Conservation (phyloP, 1,140 invertebrate genomes). For the Radopholus similis region DNA sequence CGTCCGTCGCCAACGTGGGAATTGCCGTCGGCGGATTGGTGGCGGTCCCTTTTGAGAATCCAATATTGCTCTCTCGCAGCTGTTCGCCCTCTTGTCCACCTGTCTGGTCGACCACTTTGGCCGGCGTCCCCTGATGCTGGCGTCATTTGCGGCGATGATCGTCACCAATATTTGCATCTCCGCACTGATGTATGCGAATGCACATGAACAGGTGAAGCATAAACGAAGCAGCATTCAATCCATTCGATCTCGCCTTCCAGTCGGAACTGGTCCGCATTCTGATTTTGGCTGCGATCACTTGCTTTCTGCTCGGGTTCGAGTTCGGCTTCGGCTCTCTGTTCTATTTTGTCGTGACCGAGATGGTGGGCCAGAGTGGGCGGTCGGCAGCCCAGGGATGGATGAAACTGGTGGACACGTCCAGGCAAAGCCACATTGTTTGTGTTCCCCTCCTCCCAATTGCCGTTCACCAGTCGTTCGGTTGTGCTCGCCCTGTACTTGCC, state of each 20-base stretch:
- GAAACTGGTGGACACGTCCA: constrained; percentile 50
- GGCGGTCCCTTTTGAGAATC: too few species aligned
- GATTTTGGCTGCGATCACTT: constrained; percentile 42
- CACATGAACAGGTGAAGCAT: too few species aligned
- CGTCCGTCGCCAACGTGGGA: constrained; percentile 49
- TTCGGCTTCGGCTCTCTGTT: constrained; percentile 51
- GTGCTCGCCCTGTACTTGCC: constrained; percentile 44
- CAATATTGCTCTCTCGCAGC: too few species aligned
- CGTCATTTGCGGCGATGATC: constrained; percentile 45
- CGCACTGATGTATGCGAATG: constrained; percentile 43
- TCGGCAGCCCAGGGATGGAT: constrained; percentile 53
- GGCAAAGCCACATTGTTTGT: too few species aligned
- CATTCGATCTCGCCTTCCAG: too few species aligned
- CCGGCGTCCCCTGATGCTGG: constrained; percentile 41
- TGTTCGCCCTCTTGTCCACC: constrained; percentile 35
- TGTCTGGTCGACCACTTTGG: constrained; percentile 49
- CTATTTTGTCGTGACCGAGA: constrained; percentile 52
- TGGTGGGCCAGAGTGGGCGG: constrained; percentile 47
- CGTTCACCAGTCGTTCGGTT: constrained; percentile 44
- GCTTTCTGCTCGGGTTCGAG: constrained; percentile 51
- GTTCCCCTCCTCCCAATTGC: too few species aligned
- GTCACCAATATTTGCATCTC: constrained; percentile 47
- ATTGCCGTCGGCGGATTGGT: too few species aligned
- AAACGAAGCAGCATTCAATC: too few species aligned
- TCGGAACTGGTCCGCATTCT: constrained; percentile 41